phyloP scores from a whole-genome alignment of 2,888 invertebrate species.

The Drosophila kanekoi region DNA sequence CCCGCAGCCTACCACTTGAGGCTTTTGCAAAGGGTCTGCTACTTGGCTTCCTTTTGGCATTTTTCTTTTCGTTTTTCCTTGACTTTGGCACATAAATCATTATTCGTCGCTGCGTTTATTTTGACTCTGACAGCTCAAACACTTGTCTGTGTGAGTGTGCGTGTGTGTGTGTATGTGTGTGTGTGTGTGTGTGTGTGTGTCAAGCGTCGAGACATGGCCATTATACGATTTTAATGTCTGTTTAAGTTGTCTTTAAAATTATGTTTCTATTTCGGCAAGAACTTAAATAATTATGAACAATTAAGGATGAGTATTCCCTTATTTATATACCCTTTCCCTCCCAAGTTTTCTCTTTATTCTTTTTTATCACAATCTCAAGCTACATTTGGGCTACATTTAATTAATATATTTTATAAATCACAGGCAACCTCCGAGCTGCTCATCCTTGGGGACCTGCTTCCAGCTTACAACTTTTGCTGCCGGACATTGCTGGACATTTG shows the following conservation, averaged over 20 bases:
- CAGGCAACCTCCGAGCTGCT: slow-evolving; percentile 20
- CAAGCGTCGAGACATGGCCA: slow-evolving; percentile 5
- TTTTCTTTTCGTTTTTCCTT: slow-evolving; percentile 34
- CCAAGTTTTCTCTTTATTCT: neutral
- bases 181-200: neutral
- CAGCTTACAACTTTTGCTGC: slow-evolving; percentile 64
- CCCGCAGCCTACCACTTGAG: neutral
- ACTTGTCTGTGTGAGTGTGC: slow-evolving; percentile 40
- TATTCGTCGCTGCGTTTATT: slow-evolving; percentile 74
- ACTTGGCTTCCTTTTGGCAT: slow-evolving; percentile 36
- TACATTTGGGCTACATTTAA: slow-evolving; percentile 57
- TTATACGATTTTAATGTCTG: slow-evolving; percentile 36
- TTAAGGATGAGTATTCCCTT: neutral
- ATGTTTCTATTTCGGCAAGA: neutral
- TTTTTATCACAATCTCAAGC: slow-evolving; percentile 31
- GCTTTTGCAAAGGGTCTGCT: slow-evolving; percentile 26
- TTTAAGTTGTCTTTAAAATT: slow-evolving; percentile 19
- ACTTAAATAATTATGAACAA: neutral
- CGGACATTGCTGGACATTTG: slow-evolving; percentile 71
- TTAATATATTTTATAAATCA: slow-evolving; percentile 76
- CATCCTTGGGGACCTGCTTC: slow-evolving; percentile 21
- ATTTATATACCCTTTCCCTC: neutral
- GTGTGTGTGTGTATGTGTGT: slow-evolving; percentile 2
- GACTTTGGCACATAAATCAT: slow-evolving; percentile 64
- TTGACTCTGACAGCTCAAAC: slow-evolving; percentile 74